Conservation (phyloP, 2,797 vertebrate genomes). For the Galago senegalensis region DNA sequence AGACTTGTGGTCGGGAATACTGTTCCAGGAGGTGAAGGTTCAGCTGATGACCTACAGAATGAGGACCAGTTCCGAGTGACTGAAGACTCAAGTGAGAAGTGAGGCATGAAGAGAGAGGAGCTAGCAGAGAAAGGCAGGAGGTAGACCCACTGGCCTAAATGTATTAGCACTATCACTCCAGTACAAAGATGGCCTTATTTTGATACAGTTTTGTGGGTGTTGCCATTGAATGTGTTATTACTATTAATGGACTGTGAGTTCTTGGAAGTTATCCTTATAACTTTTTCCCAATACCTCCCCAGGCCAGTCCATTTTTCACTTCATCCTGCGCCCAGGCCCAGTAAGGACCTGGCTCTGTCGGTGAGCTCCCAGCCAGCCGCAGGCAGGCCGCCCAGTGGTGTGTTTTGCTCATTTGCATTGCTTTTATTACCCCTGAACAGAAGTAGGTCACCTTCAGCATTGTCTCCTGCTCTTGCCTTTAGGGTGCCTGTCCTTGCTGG, state of each 20-base stretch:
- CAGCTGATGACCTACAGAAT: not conserved
- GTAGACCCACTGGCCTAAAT: not conserved
- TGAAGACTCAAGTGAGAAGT: not conserved
- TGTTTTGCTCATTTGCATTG: slow-evolving; percentile 59
- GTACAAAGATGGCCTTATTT: not conserved
- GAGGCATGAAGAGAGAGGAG: not conserved
- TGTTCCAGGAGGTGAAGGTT: not conserved
- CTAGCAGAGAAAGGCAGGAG: not conserved
- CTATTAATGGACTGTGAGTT: not conserved
- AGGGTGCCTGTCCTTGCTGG: slow-evolving; percentile 89
- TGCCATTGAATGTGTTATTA: not conserved
- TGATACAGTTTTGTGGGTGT: not conserved
- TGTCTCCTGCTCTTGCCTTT: slow-evolving; percentile 73
- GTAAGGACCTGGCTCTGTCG: not conserved
- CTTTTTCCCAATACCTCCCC: accelerated
- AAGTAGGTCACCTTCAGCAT: slow-evolving; percentile 59
- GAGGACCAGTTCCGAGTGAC: not conserved
- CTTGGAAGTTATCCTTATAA: not conserved
- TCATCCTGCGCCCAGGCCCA: not conserved
- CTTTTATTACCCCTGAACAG: slow-evolving; percentile 45
- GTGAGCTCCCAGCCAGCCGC: not conserved
- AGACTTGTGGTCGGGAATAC: not conserved
- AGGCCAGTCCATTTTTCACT: not conserved
- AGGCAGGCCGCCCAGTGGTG: not conserved
- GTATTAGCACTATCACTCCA: not conserved